Conservation (phyloP, 2,888 invertebrate genomes). For the Apodemia zela region DNA sequence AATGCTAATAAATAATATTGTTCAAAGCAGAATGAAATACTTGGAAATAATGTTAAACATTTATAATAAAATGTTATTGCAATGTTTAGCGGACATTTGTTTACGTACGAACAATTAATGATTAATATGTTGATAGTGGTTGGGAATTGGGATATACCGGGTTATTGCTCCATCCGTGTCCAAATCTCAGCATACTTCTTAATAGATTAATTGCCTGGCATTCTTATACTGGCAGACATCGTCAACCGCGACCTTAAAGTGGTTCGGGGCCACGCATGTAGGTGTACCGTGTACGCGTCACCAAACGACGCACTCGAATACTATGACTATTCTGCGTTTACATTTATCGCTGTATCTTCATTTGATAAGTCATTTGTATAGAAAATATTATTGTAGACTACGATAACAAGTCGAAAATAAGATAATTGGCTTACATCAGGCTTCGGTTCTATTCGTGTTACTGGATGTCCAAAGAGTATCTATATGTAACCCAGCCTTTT, state of each 20-base stretch:
- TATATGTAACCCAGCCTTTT: too few relatives aligned
- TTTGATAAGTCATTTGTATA: slow-evolving; percentile 17
- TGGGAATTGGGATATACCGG: slow-evolving; percentile 44
- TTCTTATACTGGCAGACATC: slow-evolving; percentile 76
- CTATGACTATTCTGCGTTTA: slow-evolving; percentile 24
- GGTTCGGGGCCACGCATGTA: slow-evolving; percentile 69
- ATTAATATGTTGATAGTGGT: not conserved
- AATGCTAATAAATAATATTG: not conserved
- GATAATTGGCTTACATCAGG: too few relatives aligned
- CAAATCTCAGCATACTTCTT: slow-evolving; percentile 63
- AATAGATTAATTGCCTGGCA: slow-evolving; percentile 78
- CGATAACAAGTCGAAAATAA: not conserved
- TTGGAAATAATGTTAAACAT: not conserved
- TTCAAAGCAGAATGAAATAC: slow-evolving; percentile 1
- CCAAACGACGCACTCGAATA: slow-evolving; percentile 40
- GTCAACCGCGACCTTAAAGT: slow-evolving; percentile 72
- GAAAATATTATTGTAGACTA: not conserved
- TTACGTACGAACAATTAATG: not conserved
- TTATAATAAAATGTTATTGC: not conserved
- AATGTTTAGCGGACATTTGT: not conserved
- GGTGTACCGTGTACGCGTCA: slow-evolving; percentile 51
- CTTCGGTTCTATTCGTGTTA: not conserved
- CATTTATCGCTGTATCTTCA: slow-evolving; percentile 18
- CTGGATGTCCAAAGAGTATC: too few relatives aligned
- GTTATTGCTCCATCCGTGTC: slow-evolving; percentile 64